Percentiles rank a stretch among this genome's conserved stretches.
Evolutionary conservation across 2,113 vertebrate species (phyloP).

Genomic region (Tonatia bakeri): DNA sequence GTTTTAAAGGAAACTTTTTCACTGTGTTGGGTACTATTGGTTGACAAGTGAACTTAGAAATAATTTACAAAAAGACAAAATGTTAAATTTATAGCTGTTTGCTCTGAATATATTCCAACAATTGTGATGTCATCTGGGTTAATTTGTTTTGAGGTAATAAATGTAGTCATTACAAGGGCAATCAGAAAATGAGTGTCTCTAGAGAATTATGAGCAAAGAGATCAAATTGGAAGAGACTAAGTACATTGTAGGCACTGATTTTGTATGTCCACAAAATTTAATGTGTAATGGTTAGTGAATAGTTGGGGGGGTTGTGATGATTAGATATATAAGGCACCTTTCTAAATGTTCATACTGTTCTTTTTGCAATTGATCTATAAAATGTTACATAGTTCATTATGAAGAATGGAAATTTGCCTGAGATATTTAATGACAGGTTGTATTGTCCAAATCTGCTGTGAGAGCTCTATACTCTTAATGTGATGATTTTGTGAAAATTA

Average conservation of each 20-base stretch:
- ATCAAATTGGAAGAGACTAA: background rate
- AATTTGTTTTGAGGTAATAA: constrained; percentile 6
- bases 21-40: background rate
- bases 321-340: background rate
- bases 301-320: background rate
- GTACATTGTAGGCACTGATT: background rate
- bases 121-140: background rate
- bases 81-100: constrained; percentile 28
- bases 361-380: background rate
- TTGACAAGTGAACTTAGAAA: background rate
- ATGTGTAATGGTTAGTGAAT: background rate
- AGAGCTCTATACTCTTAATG: background rate
- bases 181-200: background rate
- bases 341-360: background rate
- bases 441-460: background rate
- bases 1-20: background rate
- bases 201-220: constrained; percentile 14
- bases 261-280: background rate
- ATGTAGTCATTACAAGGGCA: constrained; percentile 11
- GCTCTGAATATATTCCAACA: background rate
- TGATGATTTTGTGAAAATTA: background rate
- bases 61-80: background rate
- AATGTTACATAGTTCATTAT: background rate
- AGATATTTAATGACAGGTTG: background rate
- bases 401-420: background rate